Evolutionary conservation across 2,113 vertebrate genomes (phyloP).

Genomic region (Emydocephalus ijimae): DNA sequence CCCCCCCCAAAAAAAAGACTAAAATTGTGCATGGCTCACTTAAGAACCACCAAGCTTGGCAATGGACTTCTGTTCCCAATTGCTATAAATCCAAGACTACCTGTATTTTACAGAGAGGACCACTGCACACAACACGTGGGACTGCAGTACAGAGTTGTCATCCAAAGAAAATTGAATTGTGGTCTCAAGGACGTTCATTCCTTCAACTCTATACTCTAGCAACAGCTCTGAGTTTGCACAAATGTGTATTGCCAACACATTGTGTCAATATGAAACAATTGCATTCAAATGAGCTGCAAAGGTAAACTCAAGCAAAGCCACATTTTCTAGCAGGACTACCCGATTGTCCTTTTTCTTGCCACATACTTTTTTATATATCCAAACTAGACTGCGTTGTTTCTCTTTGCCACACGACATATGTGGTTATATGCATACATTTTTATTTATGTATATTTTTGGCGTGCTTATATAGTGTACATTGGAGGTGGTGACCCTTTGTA

Average conservation of each 20-base stretch:
- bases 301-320: not conserved
- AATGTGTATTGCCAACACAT: accelerated
- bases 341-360: not conserved
- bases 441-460: no score
- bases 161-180: not conserved
- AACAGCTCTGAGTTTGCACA: accelerated
- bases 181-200: accelerated
- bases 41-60: no score
- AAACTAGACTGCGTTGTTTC: no score
- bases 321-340: not conserved
- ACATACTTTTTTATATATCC: no score
- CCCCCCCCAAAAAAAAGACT: no score
- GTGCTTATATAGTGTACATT: no score
- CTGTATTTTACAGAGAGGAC: not conserved
- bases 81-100: no score
- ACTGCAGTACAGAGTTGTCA: not conserved
- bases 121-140: not conserved
- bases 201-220: not conserved
- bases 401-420: no score
- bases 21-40: no score
- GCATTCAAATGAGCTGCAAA: accelerated
- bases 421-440: no score
- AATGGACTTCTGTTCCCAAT: no score
- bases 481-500: no score
- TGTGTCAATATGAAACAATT: accelerated